Percentiles rank a stretch among this genome's conserved stretches.
phyloP scores from a whole-genome alignment of 2,888 invertebrate species.

The Drosophila longiperda region DNA sequence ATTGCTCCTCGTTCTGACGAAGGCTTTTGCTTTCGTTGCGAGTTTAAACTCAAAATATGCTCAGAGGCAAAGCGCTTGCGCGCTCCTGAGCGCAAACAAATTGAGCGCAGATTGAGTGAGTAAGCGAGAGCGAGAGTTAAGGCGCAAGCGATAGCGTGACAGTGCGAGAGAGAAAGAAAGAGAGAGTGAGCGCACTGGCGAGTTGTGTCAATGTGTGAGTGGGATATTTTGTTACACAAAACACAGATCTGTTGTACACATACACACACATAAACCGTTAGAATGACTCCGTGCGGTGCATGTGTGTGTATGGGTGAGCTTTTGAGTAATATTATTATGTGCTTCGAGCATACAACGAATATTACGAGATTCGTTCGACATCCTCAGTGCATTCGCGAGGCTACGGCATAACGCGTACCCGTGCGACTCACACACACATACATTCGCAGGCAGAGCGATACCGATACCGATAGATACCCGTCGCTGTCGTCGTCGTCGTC shows the following conservation, averaged over 20 bases:
- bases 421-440: slow-evolving; percentile 6
- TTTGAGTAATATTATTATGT: slow-evolving; percentile 31
- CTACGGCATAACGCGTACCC: slow-evolving; percentile 33
- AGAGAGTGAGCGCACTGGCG: slow-evolving; percentile 5
- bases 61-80: slow-evolving; percentile 60
- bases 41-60: slow-evolving; percentile 40
- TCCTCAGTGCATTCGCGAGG: slow-evolving; percentile 61
- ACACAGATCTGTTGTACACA: slow-evolving; percentile 68
- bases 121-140: slow-evolving; percentile 11
- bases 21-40: slow-evolving; percentile 79
- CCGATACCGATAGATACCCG: slow-evolving; percentile 62
- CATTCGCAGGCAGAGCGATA: slow-evolving; percentile 40
- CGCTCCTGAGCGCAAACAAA: slow-evolving; percentile 46
- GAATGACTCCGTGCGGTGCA: slow-evolving; percentile 41
- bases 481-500: slow-evolving; percentile 8
- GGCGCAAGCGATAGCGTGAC: slow-evolving; percentile 3
- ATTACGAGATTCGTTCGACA: slow-evolving; percentile 62
- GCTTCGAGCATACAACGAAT: slow-evolving; percentile 31
- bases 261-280: slow-evolving; percentile 58
- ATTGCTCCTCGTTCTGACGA: slow-evolving; percentile 16
- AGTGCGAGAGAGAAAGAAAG: neutral
- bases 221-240: slow-evolving; percentile 79
- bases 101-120: slow-evolving; percentile 12
- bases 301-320: slow-evolving; percentile 33
- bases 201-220: slow-evolving; percentile 41